These are phyloP conservation scores for Latrodectus hesperus DNA, from an alignment of 2,888 invertebrate species.

Conservation along the genomic window DNA sequence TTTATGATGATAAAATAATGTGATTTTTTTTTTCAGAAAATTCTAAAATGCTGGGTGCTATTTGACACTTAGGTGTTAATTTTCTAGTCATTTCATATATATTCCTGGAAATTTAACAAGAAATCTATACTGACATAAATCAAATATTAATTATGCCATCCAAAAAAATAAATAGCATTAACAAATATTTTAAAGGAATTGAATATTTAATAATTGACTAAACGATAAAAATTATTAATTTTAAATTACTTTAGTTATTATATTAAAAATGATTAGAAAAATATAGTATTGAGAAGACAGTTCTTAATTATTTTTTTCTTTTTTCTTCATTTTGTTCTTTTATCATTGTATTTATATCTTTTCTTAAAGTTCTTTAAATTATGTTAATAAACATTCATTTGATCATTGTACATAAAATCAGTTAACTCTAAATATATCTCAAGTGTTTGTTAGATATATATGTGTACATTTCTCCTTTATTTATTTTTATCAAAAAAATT, in stretches of 20 bases:
- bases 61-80: conserved; percentile 18
- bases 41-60: conserved; percentile 47
- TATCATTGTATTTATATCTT: too few species aligned
- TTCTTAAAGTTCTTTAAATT: too few species aligned
- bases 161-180: neutral
- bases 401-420: too few species aligned
- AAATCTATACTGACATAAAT: neutral
- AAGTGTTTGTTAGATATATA: too few species aligned
- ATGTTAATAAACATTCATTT: too few species aligned
- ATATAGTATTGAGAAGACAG: too few species aligned
- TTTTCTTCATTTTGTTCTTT: too few species aligned
- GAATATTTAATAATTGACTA: conserved; percentile 1
- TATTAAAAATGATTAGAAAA: neutral
- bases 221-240: neutral
- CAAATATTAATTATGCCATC: neutral
- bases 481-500: too few species aligned
- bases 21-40: conserved; percentile 26
- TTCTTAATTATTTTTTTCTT: too few species aligned
- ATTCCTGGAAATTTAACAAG: neutral
- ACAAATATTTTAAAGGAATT: neutral
- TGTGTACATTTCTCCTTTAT: too few species aligned
- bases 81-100: conserved; percentile 46
- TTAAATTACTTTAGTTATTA: neutral
- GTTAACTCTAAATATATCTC: too few species aligned
- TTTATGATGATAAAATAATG: conserved; percentile 20